Percentiles rank a stretch among this genome's conserved stretches.
Conservation (phyloP, 2,888 invertebrate species). For the Sminthurides aquaticus region DNA sequence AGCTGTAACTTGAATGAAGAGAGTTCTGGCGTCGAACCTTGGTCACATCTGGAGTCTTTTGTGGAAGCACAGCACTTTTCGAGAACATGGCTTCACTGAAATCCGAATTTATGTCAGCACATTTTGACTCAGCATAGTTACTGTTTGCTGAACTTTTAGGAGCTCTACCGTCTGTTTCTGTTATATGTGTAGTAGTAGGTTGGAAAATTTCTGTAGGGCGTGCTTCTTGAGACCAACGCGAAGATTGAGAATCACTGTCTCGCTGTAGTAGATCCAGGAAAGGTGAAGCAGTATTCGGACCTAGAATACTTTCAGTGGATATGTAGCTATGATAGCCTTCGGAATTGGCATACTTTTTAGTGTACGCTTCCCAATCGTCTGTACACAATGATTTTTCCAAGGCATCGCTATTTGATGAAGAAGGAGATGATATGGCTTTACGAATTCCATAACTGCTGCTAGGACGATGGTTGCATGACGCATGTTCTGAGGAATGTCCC, state of each 20-base stretch:
- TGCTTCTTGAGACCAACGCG: too few relatives aligned
- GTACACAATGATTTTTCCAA: slow-evolving; percentile 50
- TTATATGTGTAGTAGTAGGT: too few relatives aligned
- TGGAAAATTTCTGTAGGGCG: too few relatives aligned
- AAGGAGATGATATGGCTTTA: slow-evolving; percentile 58
- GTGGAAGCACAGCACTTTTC: too few relatives aligned
- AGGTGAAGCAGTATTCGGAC: slow-evolving; percentile 54
- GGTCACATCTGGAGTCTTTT: too few relatives aligned
- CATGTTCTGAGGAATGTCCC: not conserved
- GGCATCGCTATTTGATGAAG: slow-evolving; percentile 54
- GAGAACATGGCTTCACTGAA: too few relatives aligned
- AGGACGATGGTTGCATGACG: not conserved
- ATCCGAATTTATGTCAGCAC: too few relatives aligned
- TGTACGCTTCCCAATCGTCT: slow-evolving; percentile 64
- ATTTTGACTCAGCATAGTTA: not conserved
- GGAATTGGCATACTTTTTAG: slow-evolving; percentile 62
- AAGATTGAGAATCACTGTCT: slow-evolving; percentile 52
- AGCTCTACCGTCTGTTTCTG: too few relatives aligned
- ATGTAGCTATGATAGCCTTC: slow-evolving; percentile 75
- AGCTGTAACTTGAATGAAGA: not conserved
- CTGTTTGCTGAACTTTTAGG: not conserved
- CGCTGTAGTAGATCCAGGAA: slow-evolving; percentile 62
- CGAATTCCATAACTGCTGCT: not conserved
- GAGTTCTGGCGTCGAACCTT: not conserved
- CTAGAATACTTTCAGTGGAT: slow-evolving; percentile 61